phyloP scores from a whole-genome alignment of 2,797 vertebrate genomes.

The Cercopithecus petaurista region DNA sequence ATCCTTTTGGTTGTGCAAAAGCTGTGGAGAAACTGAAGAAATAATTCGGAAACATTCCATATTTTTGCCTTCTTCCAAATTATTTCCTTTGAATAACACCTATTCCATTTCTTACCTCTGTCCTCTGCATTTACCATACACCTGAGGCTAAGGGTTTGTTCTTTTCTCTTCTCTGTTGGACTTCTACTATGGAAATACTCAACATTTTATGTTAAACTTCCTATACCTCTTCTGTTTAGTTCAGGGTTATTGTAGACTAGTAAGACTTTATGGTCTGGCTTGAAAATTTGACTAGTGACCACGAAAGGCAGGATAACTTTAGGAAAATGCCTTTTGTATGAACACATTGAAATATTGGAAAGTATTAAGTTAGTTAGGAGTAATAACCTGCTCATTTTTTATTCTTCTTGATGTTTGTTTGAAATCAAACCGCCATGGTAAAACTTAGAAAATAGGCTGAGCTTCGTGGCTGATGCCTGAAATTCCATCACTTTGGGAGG shows the following conservation, averaged over 20 bases:
- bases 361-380: not conserved
- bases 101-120: not conserved
- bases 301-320: not conserved
- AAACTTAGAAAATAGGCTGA: not conserved
- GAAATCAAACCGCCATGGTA: not conserved
- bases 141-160: not conserved
- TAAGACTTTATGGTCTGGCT: not conserved
- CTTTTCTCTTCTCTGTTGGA: not conserved
- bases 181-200: not conserved
- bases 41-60: not conserved
- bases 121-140: not conserved
- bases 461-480: not conserved
- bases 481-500: not conserved
- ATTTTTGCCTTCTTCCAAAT: not conserved
- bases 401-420: not conserved
- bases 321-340: not conserved
- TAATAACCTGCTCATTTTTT: not conserved
- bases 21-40: not conserved
- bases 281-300: not conserved
- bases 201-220: not conserved
- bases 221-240: not conserved
- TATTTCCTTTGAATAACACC: not conserved
- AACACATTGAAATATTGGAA: not conserved
- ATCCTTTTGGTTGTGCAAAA: conserved; percentile 89
- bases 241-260: not conserved